Base-by-base conservation (phyloP, 2,797 vertebrate species). In the Phyllotis vaccarum region DNA sequence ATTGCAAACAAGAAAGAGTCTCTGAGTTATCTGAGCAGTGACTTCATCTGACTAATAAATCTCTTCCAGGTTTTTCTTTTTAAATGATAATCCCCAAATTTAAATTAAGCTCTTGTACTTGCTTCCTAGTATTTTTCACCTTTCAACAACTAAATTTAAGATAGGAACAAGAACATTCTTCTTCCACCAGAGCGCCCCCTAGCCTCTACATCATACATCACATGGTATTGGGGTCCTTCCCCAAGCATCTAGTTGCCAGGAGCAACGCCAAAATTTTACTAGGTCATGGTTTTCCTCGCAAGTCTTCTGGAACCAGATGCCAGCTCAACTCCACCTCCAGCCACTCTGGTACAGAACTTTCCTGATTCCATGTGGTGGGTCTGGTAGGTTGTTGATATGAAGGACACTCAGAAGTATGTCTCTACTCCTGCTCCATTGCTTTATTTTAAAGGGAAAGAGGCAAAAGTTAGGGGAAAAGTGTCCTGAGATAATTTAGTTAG, bases 11-110 rank as follows among this genome's bases (percentile, higher is more conserved):
- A 81, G 49, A 91, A 85, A 37, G 6, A 56, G 89, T 58, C 80
- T 95, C 70, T 19, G 27, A 79, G 40, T 12, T 72, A 22, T 75
- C n/a, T 46, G 1, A 2, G 5, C 56, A 46, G 82, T 17, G 22
- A 60, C 60, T 94, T 90, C 56, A 58, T 72, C 62, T 91, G 56
- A 66, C 76, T 37, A 52, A 62, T 79, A 85, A 80, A 92, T 46
- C 46, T 94, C 88, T 80, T 87, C 68, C 81, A 79, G 40, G 54
- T 86, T 92, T 91, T 91, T 86, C 75, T 37, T 78, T 85, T 56
- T 86, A 70, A 56, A 79, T 70, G 78, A 82, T n/a, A 96, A 46
- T 43, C 5, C 54, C 86, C 60, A 87, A 46, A 82, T 89, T 90
- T 76, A 86, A 92, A 7, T 31, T 46, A 68, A 86, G 85, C 40